Evolutionary conservation across 2,113 vertebrate species (phyloP).

Genomic region (Percopsis transmontana): DNA sequence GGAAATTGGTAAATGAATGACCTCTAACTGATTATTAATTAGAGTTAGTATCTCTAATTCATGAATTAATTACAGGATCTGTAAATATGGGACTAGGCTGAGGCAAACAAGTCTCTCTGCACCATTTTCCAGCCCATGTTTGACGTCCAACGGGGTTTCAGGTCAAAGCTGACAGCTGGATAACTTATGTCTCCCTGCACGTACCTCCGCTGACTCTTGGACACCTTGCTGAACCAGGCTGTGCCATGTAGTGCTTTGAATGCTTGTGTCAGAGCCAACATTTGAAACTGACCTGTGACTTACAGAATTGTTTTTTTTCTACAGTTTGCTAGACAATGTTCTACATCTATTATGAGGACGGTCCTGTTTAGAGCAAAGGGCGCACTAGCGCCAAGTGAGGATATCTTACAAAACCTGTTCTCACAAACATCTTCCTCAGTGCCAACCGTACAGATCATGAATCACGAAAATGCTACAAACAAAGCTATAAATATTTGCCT

Average conservation of each 20-base stretch:
- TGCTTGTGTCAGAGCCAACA: neutral
- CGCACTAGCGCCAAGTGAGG: conserved; percentile 6
- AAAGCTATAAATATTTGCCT: neutral
- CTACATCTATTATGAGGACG: conserved; percentile 24
- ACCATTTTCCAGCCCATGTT: conserved; percentile 31
- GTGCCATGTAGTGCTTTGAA: conserved; percentile 11
- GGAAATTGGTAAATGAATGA: too few species aligned
- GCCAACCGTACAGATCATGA: conserved; percentile 29
- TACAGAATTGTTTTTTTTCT: conserved; percentile 25
- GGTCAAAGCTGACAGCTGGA: conserved; percentile 32
- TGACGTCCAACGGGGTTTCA: conserved; percentile 24
- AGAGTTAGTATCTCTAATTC: too few species aligned
- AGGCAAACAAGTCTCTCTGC: conserved; percentile 23
- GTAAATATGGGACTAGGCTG: conserved; percentile 39
- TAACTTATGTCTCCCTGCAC: conserved; percentile 26
- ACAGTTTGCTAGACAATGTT: conserved; percentile 21
- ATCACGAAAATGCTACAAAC: conserved; percentile 29
- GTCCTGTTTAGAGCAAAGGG: conserved; percentile 25
- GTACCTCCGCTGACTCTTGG: conserved; percentile 17
- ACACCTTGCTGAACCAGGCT: conserved; percentile 8
- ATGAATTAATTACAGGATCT: too few species aligned
- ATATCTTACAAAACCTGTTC: conserved; percentile 15
- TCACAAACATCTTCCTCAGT: conserved; percentile 22
- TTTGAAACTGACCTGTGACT: conserved; percentile 28
- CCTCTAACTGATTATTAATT: too few species aligned